Evolutionary conservation across 2,113 vertebrate genomes (phyloP).

Genomic region (Rhynchomys soricoides): DNA sequence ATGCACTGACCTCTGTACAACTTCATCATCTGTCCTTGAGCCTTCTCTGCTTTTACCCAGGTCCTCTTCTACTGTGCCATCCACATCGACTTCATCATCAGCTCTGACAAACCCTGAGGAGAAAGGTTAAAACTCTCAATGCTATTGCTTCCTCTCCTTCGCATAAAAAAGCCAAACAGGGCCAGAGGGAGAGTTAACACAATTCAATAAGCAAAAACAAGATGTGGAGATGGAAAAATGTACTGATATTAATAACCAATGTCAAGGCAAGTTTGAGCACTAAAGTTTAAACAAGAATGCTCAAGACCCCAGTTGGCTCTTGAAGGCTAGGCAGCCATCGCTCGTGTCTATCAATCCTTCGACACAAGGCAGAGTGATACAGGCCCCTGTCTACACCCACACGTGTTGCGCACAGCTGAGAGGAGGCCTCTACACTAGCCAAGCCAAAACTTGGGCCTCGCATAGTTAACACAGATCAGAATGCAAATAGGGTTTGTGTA

Average conservation of each 20-base stretch:
- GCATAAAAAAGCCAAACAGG: fast-evolving
- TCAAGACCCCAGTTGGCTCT: background rate
- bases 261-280: background rate
- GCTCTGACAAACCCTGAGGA: constrained; percentile 85
- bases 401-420: constrained; percentile 60
- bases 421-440: constrained; percentile 5
- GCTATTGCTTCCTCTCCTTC: background rate
- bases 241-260: background rate
- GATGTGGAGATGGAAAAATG: background rate
- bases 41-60: constrained; percentile 96
- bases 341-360: background rate
- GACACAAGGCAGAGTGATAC: background rate
- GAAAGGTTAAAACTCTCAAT: background rate
- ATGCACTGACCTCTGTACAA: constrained; percentile 92
- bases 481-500: background rate
- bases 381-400: background rate
- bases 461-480: background rate
- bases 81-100: constrained; percentile 90
- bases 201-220: background rate
- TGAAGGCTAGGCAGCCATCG: background rate
- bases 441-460: background rate
- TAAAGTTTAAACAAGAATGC: background rate
- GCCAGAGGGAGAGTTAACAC: background rate
- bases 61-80: constrained; percentile 93
- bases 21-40: constrained; percentile 95